A percentile compares a stretch with the other conserved stretches of the same genome.
phyloP scores from a whole-genome alignment of 2,888 invertebrate genomes.

The Torymus auratus region DNA sequence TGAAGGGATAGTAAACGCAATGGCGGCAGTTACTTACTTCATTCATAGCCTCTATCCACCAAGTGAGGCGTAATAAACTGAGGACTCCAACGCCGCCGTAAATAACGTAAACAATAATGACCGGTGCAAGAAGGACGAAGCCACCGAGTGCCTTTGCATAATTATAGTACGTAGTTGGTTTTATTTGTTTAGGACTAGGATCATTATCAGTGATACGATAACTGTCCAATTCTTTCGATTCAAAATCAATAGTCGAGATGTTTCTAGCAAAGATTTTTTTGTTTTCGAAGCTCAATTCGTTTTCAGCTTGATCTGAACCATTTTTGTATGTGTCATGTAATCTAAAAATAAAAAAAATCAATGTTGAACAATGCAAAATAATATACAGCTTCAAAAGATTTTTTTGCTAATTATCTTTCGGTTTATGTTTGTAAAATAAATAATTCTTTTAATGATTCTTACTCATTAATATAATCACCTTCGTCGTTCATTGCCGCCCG shows the following conservation, averaged over 20 bases:
- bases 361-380: no score
- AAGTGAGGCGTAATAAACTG: constrained; percentile 81
- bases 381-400: no score
- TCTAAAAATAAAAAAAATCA: neutral
- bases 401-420: no score
- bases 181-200: constrained; percentile 71
- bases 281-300: neutral
- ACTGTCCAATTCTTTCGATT: no score
- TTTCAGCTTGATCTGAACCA: neutral
- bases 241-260: no score
- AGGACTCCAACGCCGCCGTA: constrained; percentile 79
- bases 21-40: constrained; percentile 67
- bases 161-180: constrained; percentile 73
- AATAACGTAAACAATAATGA: constrained; percentile 76
- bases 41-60: constrained; percentile 77
- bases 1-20: no score
- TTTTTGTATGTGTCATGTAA: constrained; percentile 4
- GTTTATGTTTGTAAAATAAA: neutral
- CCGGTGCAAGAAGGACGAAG: constrained; percentile 72
- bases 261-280: no score
- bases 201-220: constrained; percentile 57
- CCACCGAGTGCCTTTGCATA: constrained; percentile 80
- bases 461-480: constrained; percentile 56
- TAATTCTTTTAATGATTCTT: constrained; percentile 31
- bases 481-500: constrained; percentile 54